Percentiles rank a stretch among this genome's conserved stretches.
Conservation (phyloP, 2,797 vertebrate genomes). For the Lophotriccus pileatus region DNA sequence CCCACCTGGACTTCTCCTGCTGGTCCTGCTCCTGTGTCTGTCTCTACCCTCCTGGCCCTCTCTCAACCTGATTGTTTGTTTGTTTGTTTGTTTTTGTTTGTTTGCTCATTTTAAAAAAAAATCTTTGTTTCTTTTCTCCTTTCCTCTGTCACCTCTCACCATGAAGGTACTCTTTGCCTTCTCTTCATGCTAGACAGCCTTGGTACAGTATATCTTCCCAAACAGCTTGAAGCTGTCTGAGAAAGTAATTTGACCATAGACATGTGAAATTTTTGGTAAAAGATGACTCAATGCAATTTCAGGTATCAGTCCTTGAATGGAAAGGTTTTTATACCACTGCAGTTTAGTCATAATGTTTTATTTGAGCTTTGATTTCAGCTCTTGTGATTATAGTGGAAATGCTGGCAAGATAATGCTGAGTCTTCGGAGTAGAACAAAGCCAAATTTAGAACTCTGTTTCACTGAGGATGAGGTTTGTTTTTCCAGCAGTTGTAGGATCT, state of each 20-base stretch:
- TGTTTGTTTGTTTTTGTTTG: neutral
- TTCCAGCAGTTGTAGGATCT: neutral
- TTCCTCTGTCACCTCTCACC: neutral
- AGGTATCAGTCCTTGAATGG: neutral
- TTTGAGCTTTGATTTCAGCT: neutral
- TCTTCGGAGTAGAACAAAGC: neutral
- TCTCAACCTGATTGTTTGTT: neutral
- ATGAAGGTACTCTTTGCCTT: neutral
- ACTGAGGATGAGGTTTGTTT: neutral
- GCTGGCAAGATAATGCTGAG: neutral
- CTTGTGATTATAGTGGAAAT: neutral
- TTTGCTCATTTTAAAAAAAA: too few relatives aligned
- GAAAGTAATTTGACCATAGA: neutral
- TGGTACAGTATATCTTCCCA: neutral
- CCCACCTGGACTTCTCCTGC: neutral
- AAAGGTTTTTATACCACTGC: neutral
- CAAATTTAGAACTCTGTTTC: neutral
- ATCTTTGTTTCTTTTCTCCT: neutral
- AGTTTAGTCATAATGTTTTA: neutral
- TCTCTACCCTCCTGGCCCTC: neutral
- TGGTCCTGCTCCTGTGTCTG: neutral
- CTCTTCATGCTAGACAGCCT: neutral
- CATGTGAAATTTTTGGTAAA: neutral
- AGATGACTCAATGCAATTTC: neutral
- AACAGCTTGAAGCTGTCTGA: neutral